A percentile compares a stretch with the other conserved stretches of the same genome.
Conservation (phyloP, 2,797 vertebrate species). For the Diplodus sargus region DNA sequence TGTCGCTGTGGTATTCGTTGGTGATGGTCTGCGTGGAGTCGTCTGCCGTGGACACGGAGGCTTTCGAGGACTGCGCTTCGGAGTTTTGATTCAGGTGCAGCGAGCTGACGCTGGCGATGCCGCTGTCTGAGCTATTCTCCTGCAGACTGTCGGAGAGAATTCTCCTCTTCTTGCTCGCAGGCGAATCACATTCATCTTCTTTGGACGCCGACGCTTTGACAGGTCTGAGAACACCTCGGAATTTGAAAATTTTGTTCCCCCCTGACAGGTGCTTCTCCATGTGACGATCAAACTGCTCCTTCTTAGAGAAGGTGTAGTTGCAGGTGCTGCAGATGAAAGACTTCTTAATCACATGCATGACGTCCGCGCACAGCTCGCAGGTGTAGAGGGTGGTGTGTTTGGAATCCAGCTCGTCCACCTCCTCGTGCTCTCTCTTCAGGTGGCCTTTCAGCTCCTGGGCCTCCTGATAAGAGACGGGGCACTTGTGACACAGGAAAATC, state of each 20-base stretch:
- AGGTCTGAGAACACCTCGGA: constrained; percentile 92
- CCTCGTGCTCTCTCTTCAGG: constrained; percentile 88
- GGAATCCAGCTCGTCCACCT: constrained; percentile 89
- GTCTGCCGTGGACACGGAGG: constrained; percentile 67
- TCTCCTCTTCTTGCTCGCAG: constrained; percentile 87
- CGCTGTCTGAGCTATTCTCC: constrained; percentile 75
- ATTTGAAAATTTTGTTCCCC: constrained; percentile 92
- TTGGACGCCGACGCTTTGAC: constrained; percentile 71
- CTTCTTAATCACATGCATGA: constrained; percentile 97
- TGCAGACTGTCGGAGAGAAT: constrained; percentile 74
- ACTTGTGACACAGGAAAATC: constrained; percentile 95
- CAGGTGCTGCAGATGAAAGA: constrained; percentile 99
- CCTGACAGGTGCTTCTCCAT: constrained; percentile 96
- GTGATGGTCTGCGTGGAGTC: constrained; percentile 74
- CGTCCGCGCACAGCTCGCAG: constrained; percentile 96
- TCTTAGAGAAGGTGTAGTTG: constrained; percentile 99
- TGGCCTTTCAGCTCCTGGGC: constrained; percentile 92
- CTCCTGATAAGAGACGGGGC: constrained; percentile 93
- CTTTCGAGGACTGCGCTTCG: constrained; percentile 74
- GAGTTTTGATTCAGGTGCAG: constrained; percentile 66
- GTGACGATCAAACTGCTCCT: constrained; percentile 98
- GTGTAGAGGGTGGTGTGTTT: constrained; percentile 96
- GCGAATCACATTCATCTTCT: constrained; percentile 83
- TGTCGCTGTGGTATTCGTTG: constrained; percentile 55
- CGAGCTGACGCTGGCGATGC: constrained; percentile 71